Percentiles rank a stretch among this genome's conserved stretches.
These are phyloP conservation scores for Bombyx mandarina DNA, from an alignment of 1,140 invertebrate genomes.

Conservation along the genomic window DNA sequence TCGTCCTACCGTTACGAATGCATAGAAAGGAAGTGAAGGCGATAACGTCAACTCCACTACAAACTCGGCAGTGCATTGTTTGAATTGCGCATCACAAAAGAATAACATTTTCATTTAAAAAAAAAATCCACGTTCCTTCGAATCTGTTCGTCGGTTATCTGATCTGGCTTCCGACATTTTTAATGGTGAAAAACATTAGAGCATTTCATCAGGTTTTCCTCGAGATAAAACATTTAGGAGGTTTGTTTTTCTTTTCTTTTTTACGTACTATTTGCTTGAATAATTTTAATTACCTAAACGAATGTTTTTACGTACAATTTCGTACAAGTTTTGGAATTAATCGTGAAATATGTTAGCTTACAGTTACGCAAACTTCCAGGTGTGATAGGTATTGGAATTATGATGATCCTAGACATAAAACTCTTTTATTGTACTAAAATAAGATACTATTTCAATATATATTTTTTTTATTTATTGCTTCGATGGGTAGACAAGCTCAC, in stretches of 20 bases:
- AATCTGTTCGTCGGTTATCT: background rate
- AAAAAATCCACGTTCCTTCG: background rate
- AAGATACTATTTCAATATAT: too few relatives aligned
- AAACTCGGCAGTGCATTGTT: conserved; percentile 6
- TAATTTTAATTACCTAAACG: too few relatives aligned
- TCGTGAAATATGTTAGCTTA: too few relatives aligned
- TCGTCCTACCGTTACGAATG: conserved; percentile 8
- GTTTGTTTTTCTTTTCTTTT: conserved; percentile 1
- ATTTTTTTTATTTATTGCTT: too few relatives aligned
- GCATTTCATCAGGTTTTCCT: background rate
- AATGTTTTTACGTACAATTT: too few relatives aligned
- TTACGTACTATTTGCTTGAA: background rate
- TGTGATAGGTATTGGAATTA: too few relatives aligned
- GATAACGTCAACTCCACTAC: conserved; percentile 11
- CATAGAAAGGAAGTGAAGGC: conserved; percentile 9
- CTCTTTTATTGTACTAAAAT: too few relatives aligned
- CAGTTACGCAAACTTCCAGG: too few relatives aligned
- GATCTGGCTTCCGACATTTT: background rate
- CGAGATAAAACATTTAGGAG: background rate
- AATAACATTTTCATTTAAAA: background rate
- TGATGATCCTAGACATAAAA: too few relatives aligned
- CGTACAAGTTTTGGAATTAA: too few relatives aligned
- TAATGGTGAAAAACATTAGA: background rate
- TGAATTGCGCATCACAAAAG: conserved; percentile 3
- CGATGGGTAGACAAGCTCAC: too few relatives aligned